These are phyloP conservation scores for Rousettus leschenaultii DNA, from an alignment of 2,113 vertebrate species.

Conservation along the genomic window DNA sequence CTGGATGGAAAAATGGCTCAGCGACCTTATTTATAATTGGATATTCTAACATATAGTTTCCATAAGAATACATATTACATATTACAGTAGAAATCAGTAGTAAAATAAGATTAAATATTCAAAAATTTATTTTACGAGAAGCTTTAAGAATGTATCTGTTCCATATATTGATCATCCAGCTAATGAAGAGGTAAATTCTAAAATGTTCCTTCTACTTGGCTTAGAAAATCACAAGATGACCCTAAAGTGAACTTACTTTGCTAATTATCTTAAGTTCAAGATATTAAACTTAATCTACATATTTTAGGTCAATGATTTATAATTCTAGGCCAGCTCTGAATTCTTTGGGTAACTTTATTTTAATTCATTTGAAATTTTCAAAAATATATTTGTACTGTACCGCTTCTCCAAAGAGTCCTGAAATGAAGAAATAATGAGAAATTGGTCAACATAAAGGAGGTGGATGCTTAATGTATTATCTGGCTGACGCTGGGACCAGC, in stretches of 20 bases:
- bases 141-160: background rate
- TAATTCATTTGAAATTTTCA: background rate
- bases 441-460: background rate
- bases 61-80: background rate
- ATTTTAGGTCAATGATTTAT: background rate
- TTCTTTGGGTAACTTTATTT: background rate
- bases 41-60: background rate
- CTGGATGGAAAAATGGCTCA: background rate
- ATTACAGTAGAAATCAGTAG: background rate
- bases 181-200: slow-evolving; percentile 11
- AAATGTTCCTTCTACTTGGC: slow-evolving; percentile 18
- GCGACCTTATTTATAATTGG: background rate
- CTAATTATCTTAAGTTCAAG: background rate
- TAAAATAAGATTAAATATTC: slow-evolving; percentile 19
- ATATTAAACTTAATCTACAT: background rate
- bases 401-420: background rate
- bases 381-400: background rate
- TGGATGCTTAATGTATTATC: background rate
- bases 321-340: background rate
- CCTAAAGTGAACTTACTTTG: background rate
- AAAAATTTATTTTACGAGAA: slow-evolving; percentile 38
- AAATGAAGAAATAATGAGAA: background rate
- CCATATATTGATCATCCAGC: background rate
- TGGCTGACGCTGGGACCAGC: background rate
- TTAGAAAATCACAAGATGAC: background rate